phyloP scores from a whole-genome alignment of 1,140 invertebrate species.

The Bathynomus jamesi region DNA sequence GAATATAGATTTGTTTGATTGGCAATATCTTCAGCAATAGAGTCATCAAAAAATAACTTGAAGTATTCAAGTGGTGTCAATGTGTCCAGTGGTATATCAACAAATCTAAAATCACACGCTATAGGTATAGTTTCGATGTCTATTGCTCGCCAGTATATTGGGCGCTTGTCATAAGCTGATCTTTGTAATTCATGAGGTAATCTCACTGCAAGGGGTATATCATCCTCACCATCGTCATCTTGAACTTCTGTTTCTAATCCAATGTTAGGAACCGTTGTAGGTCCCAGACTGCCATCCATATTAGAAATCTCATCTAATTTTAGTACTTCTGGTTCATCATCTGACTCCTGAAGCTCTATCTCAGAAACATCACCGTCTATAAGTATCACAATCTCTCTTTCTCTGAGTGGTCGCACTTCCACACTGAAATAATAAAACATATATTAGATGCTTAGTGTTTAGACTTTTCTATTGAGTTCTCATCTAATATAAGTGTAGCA shows the following conservation, averaged over 20 bases:
- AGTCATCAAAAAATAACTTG: neutral
- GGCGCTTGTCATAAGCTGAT: too few species aligned
- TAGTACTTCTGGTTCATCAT: neutral
- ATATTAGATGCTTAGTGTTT: too few species aligned
- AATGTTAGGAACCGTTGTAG: too few species aligned
- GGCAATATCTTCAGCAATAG: neutral
- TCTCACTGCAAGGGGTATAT: neutral
- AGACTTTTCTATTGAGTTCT: too few species aligned
- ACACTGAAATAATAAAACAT: too few species aligned
- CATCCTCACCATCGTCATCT: neutral
- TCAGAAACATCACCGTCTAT: neutral
- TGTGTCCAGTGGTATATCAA: neutral
- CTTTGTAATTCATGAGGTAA: too few species aligned
- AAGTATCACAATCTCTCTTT: too few species aligned
- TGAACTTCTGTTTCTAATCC: neutral
- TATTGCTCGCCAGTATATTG: neutral
- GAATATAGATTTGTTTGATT: neutral
- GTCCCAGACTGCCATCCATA: neutral
- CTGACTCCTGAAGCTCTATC: neutral
- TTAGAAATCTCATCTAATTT: neutral
- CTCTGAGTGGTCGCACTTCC: too few species aligned
- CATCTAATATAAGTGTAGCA: too few species aligned
- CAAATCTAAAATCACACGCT: neutral
- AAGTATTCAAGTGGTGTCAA: neutral
- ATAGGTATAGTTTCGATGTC: neutral